Conservation (phyloP, 2,113 vertebrate species). For the Clupea harengus region DNA sequence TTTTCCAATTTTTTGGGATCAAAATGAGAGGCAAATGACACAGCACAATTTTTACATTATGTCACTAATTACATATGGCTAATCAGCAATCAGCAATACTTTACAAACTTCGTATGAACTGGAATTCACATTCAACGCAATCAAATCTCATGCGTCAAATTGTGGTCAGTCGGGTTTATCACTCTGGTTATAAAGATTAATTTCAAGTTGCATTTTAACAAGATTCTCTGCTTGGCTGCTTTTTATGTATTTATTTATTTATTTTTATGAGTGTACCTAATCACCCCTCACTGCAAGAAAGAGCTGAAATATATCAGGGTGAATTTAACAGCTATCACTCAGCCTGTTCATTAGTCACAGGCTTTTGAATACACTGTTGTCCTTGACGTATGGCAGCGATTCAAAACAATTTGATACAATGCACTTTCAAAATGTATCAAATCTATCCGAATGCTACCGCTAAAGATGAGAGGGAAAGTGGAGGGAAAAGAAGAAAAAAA, state of each 20-base stretch:
- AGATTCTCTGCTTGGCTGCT: conserved; percentile 45
- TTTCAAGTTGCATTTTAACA: conserved; percentile 60
- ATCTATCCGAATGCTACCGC: background rate
- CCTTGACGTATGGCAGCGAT: conserved; percentile 27
- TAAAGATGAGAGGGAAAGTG: background rate
- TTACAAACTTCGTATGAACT: conserved; percentile 37
- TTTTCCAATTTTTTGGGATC: background rate
- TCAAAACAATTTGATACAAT: conserved; percentile 22
- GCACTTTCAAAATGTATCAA: conserved; percentile 17
- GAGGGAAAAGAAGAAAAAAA: background rate
- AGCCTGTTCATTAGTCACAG: conserved; percentile 35
- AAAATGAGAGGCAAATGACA: background rate
- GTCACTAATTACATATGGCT: background rate
- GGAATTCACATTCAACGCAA: background rate
- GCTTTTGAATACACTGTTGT: conserved; percentile 17
- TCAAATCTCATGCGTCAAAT: conserved; percentile 50
- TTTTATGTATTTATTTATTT: conserved; percentile 42
- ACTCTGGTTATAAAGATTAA: conserved; percentile 56
- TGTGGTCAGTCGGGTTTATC: conserved; percentile 58
- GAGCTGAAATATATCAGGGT: conserved; percentile 25
- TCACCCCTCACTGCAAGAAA: background rate
- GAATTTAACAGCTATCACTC: conserved; percentile 30
- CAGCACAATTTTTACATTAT: background rate
- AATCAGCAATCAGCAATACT: conserved; percentile 56
- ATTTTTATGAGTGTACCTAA: conserved; percentile 27